Conservation (phyloP, 2,797 vertebrate species). For the Rachycentron canadum region DNA sequence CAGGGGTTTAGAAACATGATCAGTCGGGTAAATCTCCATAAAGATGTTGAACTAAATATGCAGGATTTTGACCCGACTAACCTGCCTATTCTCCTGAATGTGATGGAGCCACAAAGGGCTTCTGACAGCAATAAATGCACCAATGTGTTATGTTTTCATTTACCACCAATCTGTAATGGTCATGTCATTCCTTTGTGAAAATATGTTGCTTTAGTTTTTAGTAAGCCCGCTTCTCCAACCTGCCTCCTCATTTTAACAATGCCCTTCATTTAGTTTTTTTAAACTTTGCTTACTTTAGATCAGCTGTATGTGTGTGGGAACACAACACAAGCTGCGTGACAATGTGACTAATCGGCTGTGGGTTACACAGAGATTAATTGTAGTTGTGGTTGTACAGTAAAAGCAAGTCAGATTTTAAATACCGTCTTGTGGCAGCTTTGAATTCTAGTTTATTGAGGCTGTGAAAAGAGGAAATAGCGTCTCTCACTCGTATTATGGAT, state of each 20-base stretch:
- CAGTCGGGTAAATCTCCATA: background rate
- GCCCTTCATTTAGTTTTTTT: background rate
- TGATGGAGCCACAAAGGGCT: background rate
- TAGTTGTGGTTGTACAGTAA: slow-evolving; percentile 8
- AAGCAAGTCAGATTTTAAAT: slow-evolving; percentile 5
- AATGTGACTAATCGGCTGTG: slow-evolving; percentile 45
- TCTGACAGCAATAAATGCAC: background rate
- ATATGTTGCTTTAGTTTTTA: no score
- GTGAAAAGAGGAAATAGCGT: background rate
- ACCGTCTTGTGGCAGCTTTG: slow-evolving; percentile 1
- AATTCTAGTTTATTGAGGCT: background rate
- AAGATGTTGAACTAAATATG: background rate
- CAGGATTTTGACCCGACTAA: background rate
- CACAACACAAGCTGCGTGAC: slow-evolving; percentile 13
- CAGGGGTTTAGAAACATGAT: background rate
- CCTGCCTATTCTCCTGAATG: background rate
- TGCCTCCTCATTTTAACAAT: background rate
- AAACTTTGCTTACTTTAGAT: slow-evolving; percentile 10
- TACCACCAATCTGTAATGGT: background rate
- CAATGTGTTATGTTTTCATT: background rate
- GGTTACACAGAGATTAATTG: slow-evolving; percentile 24
- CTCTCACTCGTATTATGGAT: background rate
- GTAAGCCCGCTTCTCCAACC: background rate
- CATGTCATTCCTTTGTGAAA: background rate
- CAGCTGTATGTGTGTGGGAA: slow-evolving; percentile 1